phyloP scores from a whole-genome alignment of 2,888 invertebrate species.

The Ecliptopera silaceata region DNA sequence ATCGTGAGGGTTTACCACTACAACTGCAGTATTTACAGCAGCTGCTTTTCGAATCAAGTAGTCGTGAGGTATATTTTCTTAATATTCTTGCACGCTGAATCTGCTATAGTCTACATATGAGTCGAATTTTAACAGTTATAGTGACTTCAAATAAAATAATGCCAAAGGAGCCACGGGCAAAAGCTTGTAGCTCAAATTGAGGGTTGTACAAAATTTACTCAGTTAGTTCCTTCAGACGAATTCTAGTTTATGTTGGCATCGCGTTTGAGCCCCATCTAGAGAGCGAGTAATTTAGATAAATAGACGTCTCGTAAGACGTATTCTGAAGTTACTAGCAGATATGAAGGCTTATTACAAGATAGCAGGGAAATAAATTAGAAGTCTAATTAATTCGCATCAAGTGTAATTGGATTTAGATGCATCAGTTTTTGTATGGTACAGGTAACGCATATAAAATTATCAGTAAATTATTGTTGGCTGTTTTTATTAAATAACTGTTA shows the following conservation, averaged over 20 bases:
- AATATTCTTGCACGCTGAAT: no score
- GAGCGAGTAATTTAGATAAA: constrained; percentile 47
- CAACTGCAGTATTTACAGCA: no score
- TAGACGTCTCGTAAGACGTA: constrained; percentile 37
- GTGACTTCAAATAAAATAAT: neutral
- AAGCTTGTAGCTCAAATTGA: neutral
- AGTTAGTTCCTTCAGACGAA: constrained; percentile 20
- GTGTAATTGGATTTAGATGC: no score
- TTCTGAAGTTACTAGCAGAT: constrained; percentile 26
- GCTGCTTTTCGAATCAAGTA: no score
- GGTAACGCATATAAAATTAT: no score
- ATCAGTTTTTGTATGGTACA: no score
- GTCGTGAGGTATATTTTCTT: no score
- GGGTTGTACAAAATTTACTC: constrained; percentile 1
- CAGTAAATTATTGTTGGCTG: no score
- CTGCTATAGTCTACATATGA: no score
- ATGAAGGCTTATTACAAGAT: constrained; percentile 12
- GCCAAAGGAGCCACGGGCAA: neutral
- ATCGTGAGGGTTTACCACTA: no score
- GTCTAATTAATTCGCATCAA: constrained; percentile 7
- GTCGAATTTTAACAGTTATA: no score
- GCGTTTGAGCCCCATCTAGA: constrained; percentile 30
- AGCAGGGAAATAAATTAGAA: constrained; percentile 33
- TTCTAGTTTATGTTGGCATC: constrained; percentile 37
- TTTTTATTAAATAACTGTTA: no score